Base-by-base conservation (phyloP, 2,113 vertebrate genomes). In the Phoxinus phoxinus region DNA sequence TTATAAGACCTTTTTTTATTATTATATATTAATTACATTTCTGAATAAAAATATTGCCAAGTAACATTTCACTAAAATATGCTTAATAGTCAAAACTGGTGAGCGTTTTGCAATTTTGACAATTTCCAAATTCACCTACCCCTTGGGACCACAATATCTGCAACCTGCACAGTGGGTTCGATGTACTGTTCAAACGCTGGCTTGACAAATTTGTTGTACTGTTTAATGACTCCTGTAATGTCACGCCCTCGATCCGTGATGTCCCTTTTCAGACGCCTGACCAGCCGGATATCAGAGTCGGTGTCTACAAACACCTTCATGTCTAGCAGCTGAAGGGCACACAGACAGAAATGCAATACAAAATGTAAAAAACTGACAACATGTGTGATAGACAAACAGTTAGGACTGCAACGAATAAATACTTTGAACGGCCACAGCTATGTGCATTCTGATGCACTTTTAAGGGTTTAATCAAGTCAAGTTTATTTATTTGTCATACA, bases 291-390 rank as follows among this genome's bases (percentile, higher is more conserved):
- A 92, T 98, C 97, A 0, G 97, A 98, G 83, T 98, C 97, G 0
- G 97, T 97, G 91, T 98, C 97, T 87, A 97, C 97, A 76, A 98
- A 98, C 90, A 98, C 97, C 74, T 97, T 98, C 97, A 98, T 97
- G 93, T 97, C 97, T 92, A 98, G 89, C 8, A 97, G 94, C 97
- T 98, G 87, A 35, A 89, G 85, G 81, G 81, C 2, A 75, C 11
- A 73, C 4, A 87, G 3, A 58, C 13, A 12, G 3, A 48, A 48
- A n/a, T 2, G 10, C 0, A 67, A 46, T 6, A 37, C 15, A 81
- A 27, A 32, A 41, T 10, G 1, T 41, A 12, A 61, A 46, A 59
- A 79, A 61, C 30, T 56, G 44, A 37, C 9, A 35, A 78, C 10
- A 2, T 59, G 30, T n/a, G 37, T n/a, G 53, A 35, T 4, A 75